Evolutionary conservation across 2,888 invertebrate genomes (phyloP), one percentile per base, ranked within the genome.

Genomic region (Mesopsocus fuscifrons): DNA sequence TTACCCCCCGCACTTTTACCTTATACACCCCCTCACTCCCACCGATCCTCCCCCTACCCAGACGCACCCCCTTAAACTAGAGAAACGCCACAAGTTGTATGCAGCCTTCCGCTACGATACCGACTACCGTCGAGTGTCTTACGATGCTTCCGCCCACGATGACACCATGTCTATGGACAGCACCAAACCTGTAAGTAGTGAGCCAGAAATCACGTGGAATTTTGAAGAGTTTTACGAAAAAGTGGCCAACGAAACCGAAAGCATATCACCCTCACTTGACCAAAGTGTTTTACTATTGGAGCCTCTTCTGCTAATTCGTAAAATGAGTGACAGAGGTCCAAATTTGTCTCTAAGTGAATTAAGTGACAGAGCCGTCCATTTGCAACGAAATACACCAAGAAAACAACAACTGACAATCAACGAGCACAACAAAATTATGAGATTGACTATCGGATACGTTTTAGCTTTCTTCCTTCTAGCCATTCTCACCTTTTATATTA

Each of bases 401-500:
- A 31, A 51, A 55, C 53, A 51, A 55, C 53, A 44, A 52, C 49
- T 54, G 26, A 50, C 53, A 8, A 52, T 49, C 30, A 55, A 57
- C 6, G 66, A 68, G 49, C 62, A 65, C 47, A 59, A 63, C 31
- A 67, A 66, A 52, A 62, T 69, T 47, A 59, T 65, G 17, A 60
- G 62, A 54, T 62, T 69, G 49, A 61, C 73, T 53, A 66, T 74
- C 50, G 65, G 69, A 46, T 66, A 71, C 53, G 68, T 69, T 23
- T 57, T 67, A 43, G 64, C 66, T 32, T 68, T 70, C 52, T 62
- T 69, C 50, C 57, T 65, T 45, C 55, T 69, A 51, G 62, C 64
- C 40, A 61, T 66, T 47, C 59, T 66, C 45, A 67, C 68, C 31
- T 68, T 68, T 59, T 69, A 68, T 53, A 59, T 67, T 49, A 63